Evolutionary conservation across 2,113 vertebrate species (phyloP).

Genomic region (Ophthalmolycus amberensis): DNA sequence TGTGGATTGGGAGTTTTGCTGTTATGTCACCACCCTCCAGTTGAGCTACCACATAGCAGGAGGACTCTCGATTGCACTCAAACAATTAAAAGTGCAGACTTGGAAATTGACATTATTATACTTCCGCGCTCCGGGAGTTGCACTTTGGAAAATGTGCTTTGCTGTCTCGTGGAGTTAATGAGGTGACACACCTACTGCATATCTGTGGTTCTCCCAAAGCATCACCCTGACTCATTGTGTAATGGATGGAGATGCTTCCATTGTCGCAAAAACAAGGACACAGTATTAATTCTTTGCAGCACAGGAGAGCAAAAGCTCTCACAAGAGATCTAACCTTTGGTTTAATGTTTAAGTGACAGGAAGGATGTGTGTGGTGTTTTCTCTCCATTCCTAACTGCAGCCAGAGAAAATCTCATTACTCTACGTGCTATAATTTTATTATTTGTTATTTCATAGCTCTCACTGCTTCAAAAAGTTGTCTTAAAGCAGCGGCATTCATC

Average conservation of each 20-base stretch:
- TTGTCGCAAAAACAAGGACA: conserved; percentile 45
- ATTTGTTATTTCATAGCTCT: conserved; percentile 1
- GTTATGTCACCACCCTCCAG: conserved; percentile 52
- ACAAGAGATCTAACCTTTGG: conserved; percentile 39
- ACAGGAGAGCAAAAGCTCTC: conserved; percentile 26
- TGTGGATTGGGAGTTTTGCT: conserved; percentile 37
- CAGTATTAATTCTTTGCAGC: conserved; percentile 37
- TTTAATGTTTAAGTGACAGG: conserved; percentile 27
- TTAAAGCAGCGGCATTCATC: conserved; percentile 9
- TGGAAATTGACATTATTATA: conserved; percentile 61
- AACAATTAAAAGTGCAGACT: conserved; percentile 73
- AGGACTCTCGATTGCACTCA: conserved; percentile 47
- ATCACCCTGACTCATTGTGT: conserved; percentile 53
- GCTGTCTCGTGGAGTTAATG: conserved; percentile 75
- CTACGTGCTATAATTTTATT: background rate
- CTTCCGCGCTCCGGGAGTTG: conserved; percentile 58
- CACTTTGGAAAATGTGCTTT: conserved; percentile 72
- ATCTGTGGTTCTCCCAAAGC: conserved; percentile 57
- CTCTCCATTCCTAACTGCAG: background rate
- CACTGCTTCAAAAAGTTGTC: background rate
- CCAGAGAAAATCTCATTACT: conserved; percentile 16
- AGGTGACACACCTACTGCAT: conserved; percentile 71
- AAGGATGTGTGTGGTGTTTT: conserved; percentile 22
- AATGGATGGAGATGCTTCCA: conserved; percentile 52
- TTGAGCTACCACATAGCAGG: conserved; percentile 44